Evolutionary conservation across 2,113 vertebrate genomes (phyloP), one percentile per base, ranked within the genome.

Genomic region (Nyctibius bracteatus): DNA sequence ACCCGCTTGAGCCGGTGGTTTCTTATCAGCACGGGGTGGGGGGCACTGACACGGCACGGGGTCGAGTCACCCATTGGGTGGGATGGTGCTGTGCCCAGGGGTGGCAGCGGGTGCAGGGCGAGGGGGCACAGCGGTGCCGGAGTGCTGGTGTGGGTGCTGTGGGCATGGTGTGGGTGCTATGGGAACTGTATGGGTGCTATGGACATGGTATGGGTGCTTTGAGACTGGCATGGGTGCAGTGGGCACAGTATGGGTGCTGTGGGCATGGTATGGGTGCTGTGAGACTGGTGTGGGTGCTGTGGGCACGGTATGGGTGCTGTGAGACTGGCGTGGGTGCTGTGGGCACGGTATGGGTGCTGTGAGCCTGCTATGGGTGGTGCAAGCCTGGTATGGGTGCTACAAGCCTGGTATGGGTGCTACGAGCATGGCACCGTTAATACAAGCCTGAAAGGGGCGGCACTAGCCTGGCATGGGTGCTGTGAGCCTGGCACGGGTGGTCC

Each of bases 91-190:
- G 4, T 15, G 58, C 28, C 46, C 7, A 5, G 14, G 47, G 37
- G 49, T 13, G 31, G 37, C 37, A 21, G 22, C 6, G 14, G 57
- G 27, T 47, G n/a, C 9, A 4, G 35, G 13, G 37, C 31, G 39
- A 33, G 18, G 31, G 16, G 31, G 66, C 6, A 6, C 4, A 24
- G 25, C 3, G 21, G 75, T 68, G 73, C 31, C 20, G 25, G 24
- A 41, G 25, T 14, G 51, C 49, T 4, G 30, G 28, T 4, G 4
- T 4, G 25, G 66, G 41, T 28, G 55, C 37, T 10, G 1, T 10
- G 14, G 23, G 20, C 25, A 1, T 2, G 10, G 2, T 7, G 7
- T 19, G n/a, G 81, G n/a, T 30, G 10, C 2, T 4, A 2, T 4
- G 15, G 18, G 20, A 4, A 4, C 15, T 14, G 14, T 4, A 3